These are phyloP conservation scores for Helarctos malayanus DNA, from an alignment of 2,797 vertebrate species.

Conservation along the genomic window DNA sequence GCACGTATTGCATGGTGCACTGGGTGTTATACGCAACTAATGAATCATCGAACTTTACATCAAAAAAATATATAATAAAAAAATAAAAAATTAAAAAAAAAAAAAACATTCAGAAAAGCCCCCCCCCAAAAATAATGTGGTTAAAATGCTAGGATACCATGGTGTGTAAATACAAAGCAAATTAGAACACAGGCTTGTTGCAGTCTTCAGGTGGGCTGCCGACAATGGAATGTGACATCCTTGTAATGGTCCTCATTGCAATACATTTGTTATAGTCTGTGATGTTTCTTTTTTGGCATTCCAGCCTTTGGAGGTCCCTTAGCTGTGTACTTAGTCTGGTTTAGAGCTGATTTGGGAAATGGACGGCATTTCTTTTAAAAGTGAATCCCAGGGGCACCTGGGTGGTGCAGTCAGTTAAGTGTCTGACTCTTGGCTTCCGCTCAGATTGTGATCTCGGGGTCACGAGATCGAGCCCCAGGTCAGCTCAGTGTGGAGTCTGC, in stretches of 20 bases:
- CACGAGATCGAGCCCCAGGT: neutral
- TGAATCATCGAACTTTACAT: no score
- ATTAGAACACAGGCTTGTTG: neutral
- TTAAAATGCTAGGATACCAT: neutral
- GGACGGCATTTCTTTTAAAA: neutral
- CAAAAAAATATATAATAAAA: no score
- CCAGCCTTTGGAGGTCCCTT: neutral
- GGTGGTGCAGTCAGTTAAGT: neutral
- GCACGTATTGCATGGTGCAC: no score
- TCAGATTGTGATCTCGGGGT: neutral
- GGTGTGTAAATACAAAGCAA: neutral
- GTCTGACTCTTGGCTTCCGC: neutral
- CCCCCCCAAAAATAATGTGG: no score
- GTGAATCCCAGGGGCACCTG: neutral
- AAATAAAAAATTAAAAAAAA: no score
- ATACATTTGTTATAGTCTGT: neutral
- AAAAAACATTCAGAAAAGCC: no score
- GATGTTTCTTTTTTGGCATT: neutral
- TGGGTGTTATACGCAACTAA: no score
- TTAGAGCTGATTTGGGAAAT: slow-evolving; percentile 23
- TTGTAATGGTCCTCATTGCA: neutral
- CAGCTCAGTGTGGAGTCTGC: neutral
- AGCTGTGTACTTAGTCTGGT: neutral
- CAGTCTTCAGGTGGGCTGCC: neutral
- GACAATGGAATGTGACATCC: neutral